Evolutionary conservation across 2,888 invertebrate species (phyloP), one percentile per base, ranked within the genome.

Genomic region (Cataglyphis albicans): DNA sequence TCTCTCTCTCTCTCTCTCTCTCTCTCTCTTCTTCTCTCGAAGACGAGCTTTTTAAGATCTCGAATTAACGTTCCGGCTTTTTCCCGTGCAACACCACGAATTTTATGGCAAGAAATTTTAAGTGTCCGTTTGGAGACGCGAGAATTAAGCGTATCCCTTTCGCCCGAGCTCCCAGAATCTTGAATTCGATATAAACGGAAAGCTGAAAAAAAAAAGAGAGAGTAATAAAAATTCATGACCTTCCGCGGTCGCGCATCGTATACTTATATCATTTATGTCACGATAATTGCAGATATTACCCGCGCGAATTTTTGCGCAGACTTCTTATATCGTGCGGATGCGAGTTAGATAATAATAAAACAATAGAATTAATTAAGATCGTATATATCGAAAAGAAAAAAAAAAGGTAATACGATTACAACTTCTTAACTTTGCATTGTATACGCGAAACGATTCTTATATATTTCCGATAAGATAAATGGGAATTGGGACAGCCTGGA

Each of bases 51-150:
- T 48, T 48, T 48, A 48, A 52, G 48, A 52, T 73, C 72, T 10
- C 57, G 68, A 84, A 76, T 86, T 90, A 90, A 90, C 89, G 88
- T 85, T 73, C 41, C 76, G 78, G 38, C 85, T 74, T 81, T 82
- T 81, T 64, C 82, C 76, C 81, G 48, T n/a, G 67, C 15, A 52
- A 59, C 81, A 84, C 78, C 86, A 84, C 80, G 81, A 70, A 76
- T 85, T 90, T 88, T 86, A 88, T 64, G 78, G 84, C 85, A 83
- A 86, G 89, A 86, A 87, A 88, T 89, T 89, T 90, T 86, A 90
- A 90, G 90, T 90, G 86, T 74, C 82, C 88, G 72, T 88, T 88
- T 81, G 82, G 82, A 59, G 83, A 88, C 70, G 72, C 85, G 89
- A 83, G 88, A 89, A 88, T 89, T 89, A 89, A 89, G 83, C 90